phyloP scores from a whole-genome alignment of 1,140 invertebrate species.

The Camponotus floridanus region DNA sequence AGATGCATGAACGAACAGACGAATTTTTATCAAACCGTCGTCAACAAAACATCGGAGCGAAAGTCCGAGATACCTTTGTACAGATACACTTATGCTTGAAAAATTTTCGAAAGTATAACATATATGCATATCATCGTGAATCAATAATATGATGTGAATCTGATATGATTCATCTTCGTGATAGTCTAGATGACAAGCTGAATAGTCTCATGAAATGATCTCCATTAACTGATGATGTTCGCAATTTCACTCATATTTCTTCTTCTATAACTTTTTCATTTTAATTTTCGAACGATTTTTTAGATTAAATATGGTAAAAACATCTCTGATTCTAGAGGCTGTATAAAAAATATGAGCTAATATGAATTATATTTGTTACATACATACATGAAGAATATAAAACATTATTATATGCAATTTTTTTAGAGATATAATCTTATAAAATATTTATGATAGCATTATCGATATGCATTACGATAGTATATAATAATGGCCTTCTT shows the following conservation, averaged over 20 bases:
- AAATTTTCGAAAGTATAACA: conserved; percentile 21
- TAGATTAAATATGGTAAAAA: background rate
- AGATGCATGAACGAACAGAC: background rate
- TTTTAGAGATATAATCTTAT: conserved; percentile 14
- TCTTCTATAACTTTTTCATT: background rate
- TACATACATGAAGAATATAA: background rate
- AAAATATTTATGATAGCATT: background rate
- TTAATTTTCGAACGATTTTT: background rate
- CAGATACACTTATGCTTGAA: background rate
- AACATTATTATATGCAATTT: background rate
- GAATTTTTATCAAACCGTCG: conserved; percentile 47
- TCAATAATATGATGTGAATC: conserved; percentile 68
- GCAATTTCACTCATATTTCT: background rate
- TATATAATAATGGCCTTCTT: conserved; percentile 11
- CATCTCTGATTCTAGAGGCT: background rate
- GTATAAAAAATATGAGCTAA: background rate
- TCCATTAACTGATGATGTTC: conserved; percentile 7
- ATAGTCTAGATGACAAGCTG: conserved; percentile 63
- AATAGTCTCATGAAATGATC: conserved; percentile 9
- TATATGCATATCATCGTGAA: conserved; percentile 48
- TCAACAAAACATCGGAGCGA: conserved; percentile 34
- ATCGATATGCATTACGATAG: background rate
- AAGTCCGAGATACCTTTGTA: conserved; percentile 20
- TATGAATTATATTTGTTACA: too few relatives aligned
- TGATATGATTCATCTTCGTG: conserved; percentile 26